Conservation (phyloP, 1,140 invertebrate species). For the Drosophila lacertosa region DNA sequence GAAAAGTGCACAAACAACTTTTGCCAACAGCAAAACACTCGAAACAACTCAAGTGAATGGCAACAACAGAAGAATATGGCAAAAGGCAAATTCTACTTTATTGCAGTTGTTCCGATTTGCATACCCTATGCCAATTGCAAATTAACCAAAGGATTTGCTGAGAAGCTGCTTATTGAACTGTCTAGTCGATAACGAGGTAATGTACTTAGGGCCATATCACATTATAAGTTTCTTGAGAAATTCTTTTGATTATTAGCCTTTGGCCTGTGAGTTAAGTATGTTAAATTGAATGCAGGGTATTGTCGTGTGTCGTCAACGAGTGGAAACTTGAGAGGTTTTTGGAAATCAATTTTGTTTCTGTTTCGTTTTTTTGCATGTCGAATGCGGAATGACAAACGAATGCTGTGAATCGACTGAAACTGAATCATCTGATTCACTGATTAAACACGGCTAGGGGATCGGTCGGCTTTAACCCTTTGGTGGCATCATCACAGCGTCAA, state of each 20-base stretch:
- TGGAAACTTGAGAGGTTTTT: neutral
- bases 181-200: neutral
- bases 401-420: constrained; percentile 58
- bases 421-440: constrained; percentile 78
- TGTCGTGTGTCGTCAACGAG: neutral
- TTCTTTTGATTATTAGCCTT: too few relatives aligned
- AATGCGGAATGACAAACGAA: constrained; percentile 58
- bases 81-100: constrained; percentile 21
- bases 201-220: too few relatives aligned
- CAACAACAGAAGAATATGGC: constrained; percentile 14
- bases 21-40: constrained; percentile 49
- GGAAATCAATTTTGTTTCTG: neutral
- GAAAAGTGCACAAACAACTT: constrained; percentile 60
- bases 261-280: too few relatives aligned
- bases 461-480: constrained; percentile 65
- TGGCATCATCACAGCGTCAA: constrained; percentile 46
- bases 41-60: constrained; percentile 7
- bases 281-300: neutral
- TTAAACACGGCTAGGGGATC: constrained; percentile 59
- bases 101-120: constrained; percentile 40
- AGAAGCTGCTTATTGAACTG: too few relatives aligned
- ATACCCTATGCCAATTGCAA: constrained; percentile 7
- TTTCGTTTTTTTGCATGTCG: constrained; percentile 59
- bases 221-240: too few relatives aligned
- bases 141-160: neutral